Evolutionary conservation across 2,797 vertebrate genomes (phyloP), one percentile per base, ranked within the genome.

Genomic region (Gallinago solitaria): DNA sequence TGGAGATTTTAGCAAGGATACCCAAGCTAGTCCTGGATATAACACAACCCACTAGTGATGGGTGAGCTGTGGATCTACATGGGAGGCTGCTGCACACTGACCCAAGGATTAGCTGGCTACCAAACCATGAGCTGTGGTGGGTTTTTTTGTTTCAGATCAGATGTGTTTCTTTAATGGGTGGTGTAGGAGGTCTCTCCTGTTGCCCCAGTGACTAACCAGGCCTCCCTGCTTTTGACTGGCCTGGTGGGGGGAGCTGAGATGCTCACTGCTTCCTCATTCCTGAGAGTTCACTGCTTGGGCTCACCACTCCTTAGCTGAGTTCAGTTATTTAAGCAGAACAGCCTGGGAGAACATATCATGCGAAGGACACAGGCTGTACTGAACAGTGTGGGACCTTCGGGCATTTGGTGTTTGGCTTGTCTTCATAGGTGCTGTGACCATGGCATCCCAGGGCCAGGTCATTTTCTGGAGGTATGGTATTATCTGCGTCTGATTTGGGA

Each of bases 401-500:
- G 59, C 43, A 54, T 27, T 32, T 53, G 48, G 28, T 28, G 32
- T 67, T 79, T 71, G 43, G 5, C 70, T 85, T 54, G 27, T 83
- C 76, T 86, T 51, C 3, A 0, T 16, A 65, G 33, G 51, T 60
- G 60, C 33, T 0, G 13, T 75, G 25, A 11, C 86, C 81, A 97
- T 97, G 97, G 97, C 97, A 45, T 95, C 96, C 35, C 92, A 91
- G 83, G 91, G 95, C 43, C 97, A 97, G 92, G 85, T 96, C 71
- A 47, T 97, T 91, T 97, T 97, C 94, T 98, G 97, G 96, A 98
- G 98, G 96, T 98, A 97, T 25, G 16, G 23, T 70, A 33, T 54
- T 48, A 30, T 65, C 78, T 94, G 45, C 56, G 27, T 81, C 10
- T 89, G n/a, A 56, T 87, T n/a, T 17, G 50, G 54, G 81, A 60